These are phyloP conservation scores for Epizoanthus stellaris DNA, from an alignment of 92 coral and sea anemone genomes.

Conservation along the genomic window DNA sequence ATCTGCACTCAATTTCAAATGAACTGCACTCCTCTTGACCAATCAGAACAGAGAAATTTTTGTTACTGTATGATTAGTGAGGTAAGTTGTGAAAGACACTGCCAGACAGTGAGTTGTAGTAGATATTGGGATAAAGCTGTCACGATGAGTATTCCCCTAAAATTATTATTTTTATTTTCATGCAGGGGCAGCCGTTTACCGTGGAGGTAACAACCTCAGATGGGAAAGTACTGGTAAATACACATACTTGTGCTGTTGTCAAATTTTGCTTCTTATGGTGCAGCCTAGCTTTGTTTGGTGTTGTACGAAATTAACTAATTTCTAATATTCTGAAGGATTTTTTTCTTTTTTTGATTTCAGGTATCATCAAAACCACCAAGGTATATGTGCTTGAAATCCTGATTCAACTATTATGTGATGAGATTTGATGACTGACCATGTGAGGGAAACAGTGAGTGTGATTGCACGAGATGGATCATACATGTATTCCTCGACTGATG, in stretches of 20 bases:
- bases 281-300: too few species aligned
- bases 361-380: conserved; percentile 11
- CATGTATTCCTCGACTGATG: too few species aligned
- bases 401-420: neutral
- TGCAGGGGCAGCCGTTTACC: neutral
- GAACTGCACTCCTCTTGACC: too few species aligned
- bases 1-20: too few species aligned
- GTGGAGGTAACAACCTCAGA: conserved; percentile 28
- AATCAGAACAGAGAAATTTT: too few species aligned
- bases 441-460: neutral
- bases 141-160: neutral
- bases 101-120: too few species aligned
- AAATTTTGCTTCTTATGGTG: neutral
- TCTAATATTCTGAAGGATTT: neutral
- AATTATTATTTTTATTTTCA: neutral
- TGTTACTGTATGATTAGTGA: too few species aligned
- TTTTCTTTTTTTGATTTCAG: neutral
- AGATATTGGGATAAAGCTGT: neutral
- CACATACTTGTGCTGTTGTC: neutral
- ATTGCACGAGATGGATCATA: too few species aligned
- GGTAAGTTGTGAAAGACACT: too few species aligned
- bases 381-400: neutral
- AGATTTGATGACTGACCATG: too few species aligned
- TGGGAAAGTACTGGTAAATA: conserved; percentile 31
- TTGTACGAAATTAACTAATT: too few species aligned